phyloP scores from a whole-genome alignment of 2,888 invertebrate genomes.

The Salticus scenicus region DNA sequence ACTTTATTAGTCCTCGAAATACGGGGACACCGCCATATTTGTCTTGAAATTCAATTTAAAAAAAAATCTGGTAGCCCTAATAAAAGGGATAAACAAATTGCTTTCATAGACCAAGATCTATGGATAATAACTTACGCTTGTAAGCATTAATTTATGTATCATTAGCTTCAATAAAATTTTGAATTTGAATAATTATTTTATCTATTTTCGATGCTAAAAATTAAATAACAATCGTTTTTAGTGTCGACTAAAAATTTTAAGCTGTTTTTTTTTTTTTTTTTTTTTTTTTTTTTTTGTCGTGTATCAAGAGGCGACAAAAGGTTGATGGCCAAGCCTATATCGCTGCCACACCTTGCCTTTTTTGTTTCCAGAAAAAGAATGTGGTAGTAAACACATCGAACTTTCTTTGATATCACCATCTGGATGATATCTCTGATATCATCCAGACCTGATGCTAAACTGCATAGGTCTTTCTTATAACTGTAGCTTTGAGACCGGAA shows the following conservation, averaged over 20 bases:
- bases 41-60: too few species aligned
- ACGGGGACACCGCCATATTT: too few species aligned
- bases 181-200: neutral
- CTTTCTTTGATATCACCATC: slow-evolving; percentile 68
- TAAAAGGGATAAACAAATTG: slow-evolving; percentile 27
- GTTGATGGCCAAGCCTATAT: slow-evolving; percentile 19
- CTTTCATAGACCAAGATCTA: slow-evolving; percentile 20
- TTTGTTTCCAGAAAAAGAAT: slow-evolving; percentile 21
- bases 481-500: too few species aligned
- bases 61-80: too few species aligned
- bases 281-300: slow-evolving; percentile 20
- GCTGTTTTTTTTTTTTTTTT: slow-evolving; percentile 19
- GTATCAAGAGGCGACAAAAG: slow-evolving; percentile 58
- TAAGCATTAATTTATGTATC: neutral
- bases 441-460: too few species aligned
- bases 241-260: slow-evolving; percentile 38
- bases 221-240: slow-evolving; percentile 13
- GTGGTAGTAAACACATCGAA: slow-evolving; percentile 46
- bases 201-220: neutral
- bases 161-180: slow-evolving; percentile 10
- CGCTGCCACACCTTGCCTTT: slow-evolving; percentile 28
- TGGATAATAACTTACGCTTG: neutral
- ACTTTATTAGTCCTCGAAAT: too few species aligned
- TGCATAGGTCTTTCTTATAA: neutral
- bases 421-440: too few species aligned